These are phyloP conservation scores for Andinoacara biseriatus DNA, from an alignment of 2,113 vertebrate genomes.

Conservation along the genomic window DNA sequence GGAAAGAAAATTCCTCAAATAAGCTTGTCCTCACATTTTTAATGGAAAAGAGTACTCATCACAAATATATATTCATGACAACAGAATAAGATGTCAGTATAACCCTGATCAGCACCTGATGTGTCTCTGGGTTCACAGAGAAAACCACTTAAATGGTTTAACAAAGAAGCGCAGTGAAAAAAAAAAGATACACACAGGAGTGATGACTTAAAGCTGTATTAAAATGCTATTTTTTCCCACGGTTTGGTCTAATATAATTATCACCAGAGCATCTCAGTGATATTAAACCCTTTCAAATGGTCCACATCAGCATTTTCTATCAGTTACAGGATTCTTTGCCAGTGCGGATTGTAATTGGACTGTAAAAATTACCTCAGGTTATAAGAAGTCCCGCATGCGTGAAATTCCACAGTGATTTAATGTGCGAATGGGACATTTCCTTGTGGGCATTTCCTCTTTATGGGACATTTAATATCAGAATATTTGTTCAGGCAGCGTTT, in stretches of 20 bases:
- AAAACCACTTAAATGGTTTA: slow-evolving; percentile 37
- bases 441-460: slow-evolving; percentile 2
- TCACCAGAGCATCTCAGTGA: background rate
- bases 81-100: background rate
- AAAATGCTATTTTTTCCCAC: background rate
- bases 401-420: background rate
- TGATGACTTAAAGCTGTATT: slow-evolving; percentile 8
- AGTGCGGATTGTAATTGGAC: background rate
- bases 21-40: too few species aligned
- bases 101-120: slow-evolving; percentile 1
- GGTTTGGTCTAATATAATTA: background rate
- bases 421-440: background rate
- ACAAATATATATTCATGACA: too few species aligned
- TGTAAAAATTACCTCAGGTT: background rate
- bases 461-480: background rate
- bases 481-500: background rate
- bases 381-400: background rate
- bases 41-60: too few species aligned
- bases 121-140: slow-evolving; percentile 4
- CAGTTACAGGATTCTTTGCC: background rate
- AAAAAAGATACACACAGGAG: slow-evolving; percentile 29
- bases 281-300: background rate
- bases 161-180: slow-evolving; percentile 34
- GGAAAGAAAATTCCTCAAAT: too few species aligned
- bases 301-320: slow-evolving; percentile 2